These are phyloP conservation scores for Yponomeuta evonymella DNA, from an alignment of 2,888 invertebrate genomes.

Conservation along the genomic window DNA sequence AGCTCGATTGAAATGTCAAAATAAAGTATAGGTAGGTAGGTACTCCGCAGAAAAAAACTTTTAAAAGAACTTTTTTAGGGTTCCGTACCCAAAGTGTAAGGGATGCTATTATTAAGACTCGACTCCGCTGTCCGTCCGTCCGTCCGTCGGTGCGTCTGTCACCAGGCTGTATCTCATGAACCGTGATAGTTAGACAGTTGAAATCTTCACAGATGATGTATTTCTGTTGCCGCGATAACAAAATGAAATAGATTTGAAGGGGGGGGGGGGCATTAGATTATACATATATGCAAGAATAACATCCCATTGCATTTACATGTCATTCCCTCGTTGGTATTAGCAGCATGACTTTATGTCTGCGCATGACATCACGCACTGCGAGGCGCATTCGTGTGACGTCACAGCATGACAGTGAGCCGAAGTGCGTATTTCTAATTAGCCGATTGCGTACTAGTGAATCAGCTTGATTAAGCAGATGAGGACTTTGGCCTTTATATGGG, in stretches of 20 bases:
- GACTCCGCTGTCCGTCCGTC: no score
- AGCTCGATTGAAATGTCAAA: neutral
- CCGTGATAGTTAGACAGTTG: no score
- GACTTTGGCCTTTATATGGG: neutral
- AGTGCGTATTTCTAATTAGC: neutral
- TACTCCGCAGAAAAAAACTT: no score
- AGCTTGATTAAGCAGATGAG: neutral
- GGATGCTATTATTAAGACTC: no score
- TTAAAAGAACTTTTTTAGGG: no score
- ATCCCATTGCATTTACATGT: neutral
- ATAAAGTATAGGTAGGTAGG: neutral
- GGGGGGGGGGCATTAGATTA: no score
- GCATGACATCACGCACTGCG: neutral
- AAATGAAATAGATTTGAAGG: no score
- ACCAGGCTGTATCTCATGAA: no score
- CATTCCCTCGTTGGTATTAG: neutral
- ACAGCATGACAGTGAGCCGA: neutral
- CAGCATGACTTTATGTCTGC: neutral
- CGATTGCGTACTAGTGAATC: neutral
- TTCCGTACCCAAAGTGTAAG: no score
- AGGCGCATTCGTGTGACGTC: neutral
- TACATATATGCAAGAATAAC: neutral
- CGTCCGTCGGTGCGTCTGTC: no score
- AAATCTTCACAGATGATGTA: no score
- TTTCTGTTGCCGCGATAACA: no score